Evolutionary conservation across 2,797 vertebrate genomes (phyloP), one percentile per base, ranked within the genome.

Genomic region (Serranus cabrilla): DNA sequence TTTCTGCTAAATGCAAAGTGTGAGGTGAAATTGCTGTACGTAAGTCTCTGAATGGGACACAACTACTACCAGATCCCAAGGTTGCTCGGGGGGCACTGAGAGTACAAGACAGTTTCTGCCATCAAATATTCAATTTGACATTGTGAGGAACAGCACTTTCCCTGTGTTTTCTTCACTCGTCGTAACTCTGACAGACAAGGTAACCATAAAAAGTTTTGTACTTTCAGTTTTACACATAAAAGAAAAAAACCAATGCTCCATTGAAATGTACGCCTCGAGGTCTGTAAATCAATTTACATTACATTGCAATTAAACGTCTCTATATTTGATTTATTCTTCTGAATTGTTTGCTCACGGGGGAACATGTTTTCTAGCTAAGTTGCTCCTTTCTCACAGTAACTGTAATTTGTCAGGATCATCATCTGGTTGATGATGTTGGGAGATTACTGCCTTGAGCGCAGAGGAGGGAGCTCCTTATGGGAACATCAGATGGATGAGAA

Each of bases 91-190:
- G 60, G 42, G 4, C 60, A 59, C 18, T 43, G 31, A 60, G 47
- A 78, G 56, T 39, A 50, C 46, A 71, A 74, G 45, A 46, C n/a
- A 37, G 47, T 55, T 85, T 62, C 47, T 73, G 50, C 4, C 56
- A 80, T 76, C 54, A 74, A 76, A 82, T 62, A 83, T 72, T 78
- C n/a, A 65, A 58, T 67, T 50, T 62, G 16, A 55, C 74, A 78
- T 27, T 42, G 47, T 23, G 14, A 39, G 21, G 23, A 80, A 39
- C 39, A 61, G 21, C 51, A 42, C 17, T 85, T 64, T 56, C 7
- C 42, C 13, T 3, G 0, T 56, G 60, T 20, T 68, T 72, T 58
- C 46, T 59, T 17, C 18, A 63, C 27, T 68, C 13, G 34, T 25
- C 2, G 2, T 11, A 34, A 65, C 25, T 27, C 59, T 63, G 59